These are phyloP conservation scores for Ceramica pisi DNA, from an alignment of 2,888 invertebrate species.

Conservation along the genomic window DNA sequence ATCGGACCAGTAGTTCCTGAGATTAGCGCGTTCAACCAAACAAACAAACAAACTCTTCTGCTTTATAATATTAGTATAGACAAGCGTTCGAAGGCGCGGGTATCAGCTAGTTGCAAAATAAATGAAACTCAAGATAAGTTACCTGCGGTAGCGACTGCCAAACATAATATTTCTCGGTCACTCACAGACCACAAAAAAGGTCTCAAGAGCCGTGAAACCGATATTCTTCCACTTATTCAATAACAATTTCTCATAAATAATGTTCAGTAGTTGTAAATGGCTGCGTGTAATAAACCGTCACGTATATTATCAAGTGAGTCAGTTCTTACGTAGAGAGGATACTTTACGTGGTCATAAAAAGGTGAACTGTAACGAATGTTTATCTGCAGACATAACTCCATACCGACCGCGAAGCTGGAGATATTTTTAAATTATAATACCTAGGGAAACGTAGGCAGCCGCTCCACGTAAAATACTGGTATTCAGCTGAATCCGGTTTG, in stretches of 20 bases:
- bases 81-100: too few relatives aligned
- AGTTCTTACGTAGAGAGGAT: conserved; percentile 58
- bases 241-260: conserved; percentile 23
- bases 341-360: conserved; percentile 77
- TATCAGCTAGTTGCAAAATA: too few relatives aligned
- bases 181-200: conserved; percentile 7
- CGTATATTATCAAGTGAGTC: conserved; percentile 69
- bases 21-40: too few relatives aligned
- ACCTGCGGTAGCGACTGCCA: not conserved
- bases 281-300: conserved; percentile 64
- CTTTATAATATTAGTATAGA: too few relatives aligned
- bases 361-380: conserved; percentile 69
- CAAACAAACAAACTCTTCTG: too few relatives aligned
- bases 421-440: too few relatives aligned
- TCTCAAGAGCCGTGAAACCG: not conserved
- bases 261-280: conserved; percentile 58
- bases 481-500: too few relatives aligned
- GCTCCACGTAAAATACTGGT: too few relatives aligned
- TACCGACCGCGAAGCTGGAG: not conserved
- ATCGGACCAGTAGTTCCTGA: too few relatives aligned
- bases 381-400: conserved; percentile 44
- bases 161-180: not conserved
- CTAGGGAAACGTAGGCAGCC: too few relatives aligned
- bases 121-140: not conserved
- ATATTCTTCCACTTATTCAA: conserved; percentile 5